Evolutionary conservation across 2,888 invertebrate species (phyloP).

Genomic region (Epirrita christyi): DNA sequence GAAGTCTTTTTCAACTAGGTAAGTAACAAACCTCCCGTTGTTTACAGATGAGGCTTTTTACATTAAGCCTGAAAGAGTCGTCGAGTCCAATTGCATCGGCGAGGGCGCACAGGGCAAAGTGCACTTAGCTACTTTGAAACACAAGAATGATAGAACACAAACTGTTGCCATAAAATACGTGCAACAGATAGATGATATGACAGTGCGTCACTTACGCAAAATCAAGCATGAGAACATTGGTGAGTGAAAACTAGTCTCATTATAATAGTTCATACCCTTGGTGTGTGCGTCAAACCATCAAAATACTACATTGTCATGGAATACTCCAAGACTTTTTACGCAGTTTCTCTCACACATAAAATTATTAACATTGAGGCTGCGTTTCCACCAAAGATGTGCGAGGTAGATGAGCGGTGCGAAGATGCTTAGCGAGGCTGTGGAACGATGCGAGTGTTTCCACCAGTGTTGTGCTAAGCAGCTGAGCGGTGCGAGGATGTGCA

Average conservation of each 20-base stretch:
- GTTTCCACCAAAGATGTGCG: too few relatives aligned
- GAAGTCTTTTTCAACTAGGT: too few relatives aligned
- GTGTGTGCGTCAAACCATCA: constrained; percentile 96
- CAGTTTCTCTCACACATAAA: too few relatives aligned
- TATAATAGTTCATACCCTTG: constrained; percentile 86
- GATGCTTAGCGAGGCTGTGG: too few relatives aligned
- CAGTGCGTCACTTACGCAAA: constrained; percentile 18
- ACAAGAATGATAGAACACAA: neutral
- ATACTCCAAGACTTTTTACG: constrained; percentile 97
- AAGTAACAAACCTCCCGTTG: neutral
- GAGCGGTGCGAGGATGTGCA: too few relatives aligned
- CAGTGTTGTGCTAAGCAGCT: too few relatives aligned
- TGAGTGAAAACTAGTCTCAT: constrained; percentile 2
- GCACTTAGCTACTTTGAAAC: constrained; percentile 14
- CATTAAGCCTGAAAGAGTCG: constrained; percentile 15
- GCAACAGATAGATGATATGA: constrained; percentile 19
- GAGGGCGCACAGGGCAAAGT: constrained; percentile 25
- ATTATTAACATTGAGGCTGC: too few relatives aligned
- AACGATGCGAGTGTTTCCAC: too few relatives aligned
- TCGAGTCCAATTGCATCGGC: constrained; percentile 15
- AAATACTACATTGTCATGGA: constrained; percentile 99
- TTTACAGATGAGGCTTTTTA: constrained; percentile 17
- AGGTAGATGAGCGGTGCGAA: too few relatives aligned
- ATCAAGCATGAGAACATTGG: constrained; percentile 23
- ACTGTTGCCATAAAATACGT: constrained; percentile 24